A percentile compares a stretch with the other conserved stretches of the same genome.
These are phyloP conservation scores for Tromatobia lineatoria DNA, from an alignment of 2,888 invertebrate genomes.

Conservation along the genomic window DNA sequence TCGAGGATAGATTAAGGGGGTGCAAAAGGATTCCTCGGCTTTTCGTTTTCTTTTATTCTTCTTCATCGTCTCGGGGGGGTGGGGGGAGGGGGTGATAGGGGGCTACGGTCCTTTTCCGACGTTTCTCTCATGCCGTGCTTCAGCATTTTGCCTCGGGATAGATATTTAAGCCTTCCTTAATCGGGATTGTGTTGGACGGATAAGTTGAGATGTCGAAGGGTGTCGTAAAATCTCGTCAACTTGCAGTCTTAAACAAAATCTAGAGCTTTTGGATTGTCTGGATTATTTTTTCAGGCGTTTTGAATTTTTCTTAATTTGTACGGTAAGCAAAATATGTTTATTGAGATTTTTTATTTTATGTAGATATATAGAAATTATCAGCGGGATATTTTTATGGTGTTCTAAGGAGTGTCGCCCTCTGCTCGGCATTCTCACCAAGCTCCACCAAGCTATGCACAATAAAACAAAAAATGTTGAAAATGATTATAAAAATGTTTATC, in stretches of 20 bases:
- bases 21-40: slow-evolving; percentile 77
- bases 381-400: no score
- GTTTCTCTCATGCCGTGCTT: slow-evolving; percentile 24
- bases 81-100: no score
- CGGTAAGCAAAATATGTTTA: no score
- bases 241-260: not conserved
- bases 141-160: not conserved
- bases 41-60: slow-evolving; percentile 61
- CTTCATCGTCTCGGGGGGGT: slow-evolving; percentile 14
- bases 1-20: slow-evolving; percentile 83
- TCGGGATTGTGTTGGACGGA: slow-evolving; percentile 19
- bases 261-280: not conserved
- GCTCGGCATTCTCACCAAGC: no score
- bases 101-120: not conserved
- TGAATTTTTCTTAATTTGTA: no score
- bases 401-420: no score
- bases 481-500: no score
- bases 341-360: no score
- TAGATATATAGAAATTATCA: no score
- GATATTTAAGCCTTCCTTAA: slow-evolving; percentile 31
- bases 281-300: no score
- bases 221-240: slow-evolving; percentile 15
- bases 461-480: no score
- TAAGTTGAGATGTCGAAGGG: slow-evolving; percentile 22
- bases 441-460: no score